A percentile compares a stretch with the other conserved stretches of the same genome.
Conservation (phyloP, 2,113 vertebrate species). For the Chascanopsetta lugubris region DNA sequence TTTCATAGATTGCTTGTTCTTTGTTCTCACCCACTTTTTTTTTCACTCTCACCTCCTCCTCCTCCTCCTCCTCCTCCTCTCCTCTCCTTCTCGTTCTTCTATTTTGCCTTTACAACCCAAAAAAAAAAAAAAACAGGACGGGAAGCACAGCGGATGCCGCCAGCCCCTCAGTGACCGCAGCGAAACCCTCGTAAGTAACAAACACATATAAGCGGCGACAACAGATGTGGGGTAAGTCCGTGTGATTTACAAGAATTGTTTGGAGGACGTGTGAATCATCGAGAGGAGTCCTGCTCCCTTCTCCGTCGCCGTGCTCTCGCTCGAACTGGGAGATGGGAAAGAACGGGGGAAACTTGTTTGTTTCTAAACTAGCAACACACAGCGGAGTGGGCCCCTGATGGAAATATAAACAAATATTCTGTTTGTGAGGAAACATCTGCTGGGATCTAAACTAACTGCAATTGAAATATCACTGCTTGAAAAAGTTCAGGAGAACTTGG, state of each 20-base stretch:
- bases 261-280: constrained; percentile 55
- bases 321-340: constrained; percentile 62
- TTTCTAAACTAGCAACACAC: constrained; percentile 64
- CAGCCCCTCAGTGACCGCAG: constrained; percentile 48
- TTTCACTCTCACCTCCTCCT: too few species aligned
- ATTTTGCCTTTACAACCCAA: constrained; percentile 49
- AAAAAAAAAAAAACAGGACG: constrained; percentile 69
- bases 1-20: constrained; percentile 92
- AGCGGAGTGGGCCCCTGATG: constrained; percentile 35
- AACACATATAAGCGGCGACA: constrained; percentile 45
- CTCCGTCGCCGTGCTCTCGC: constrained; percentile 34
- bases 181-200: constrained; percentile 19
- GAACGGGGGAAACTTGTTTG: constrained; percentile 70
- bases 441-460: constrained; percentile 62
- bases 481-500: constrained; percentile 68
- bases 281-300: constrained; percentile 40
- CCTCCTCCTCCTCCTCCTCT: constrained; percentile 36
- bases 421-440: constrained; percentile 69
- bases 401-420: constrained; percentile 64
- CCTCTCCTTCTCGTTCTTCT: constrained; percentile 20
- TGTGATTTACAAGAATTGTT: constrained; percentile 59
- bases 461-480: constrained; percentile 76
- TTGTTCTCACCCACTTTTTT: constrained; percentile 87
- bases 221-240: constrained; percentile 56
- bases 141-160: constrained; percentile 75